Evolutionary conservation across 2,888 invertebrate genomes (phyloP).

Genomic region (Pandemis cinnamomeana): DNA sequence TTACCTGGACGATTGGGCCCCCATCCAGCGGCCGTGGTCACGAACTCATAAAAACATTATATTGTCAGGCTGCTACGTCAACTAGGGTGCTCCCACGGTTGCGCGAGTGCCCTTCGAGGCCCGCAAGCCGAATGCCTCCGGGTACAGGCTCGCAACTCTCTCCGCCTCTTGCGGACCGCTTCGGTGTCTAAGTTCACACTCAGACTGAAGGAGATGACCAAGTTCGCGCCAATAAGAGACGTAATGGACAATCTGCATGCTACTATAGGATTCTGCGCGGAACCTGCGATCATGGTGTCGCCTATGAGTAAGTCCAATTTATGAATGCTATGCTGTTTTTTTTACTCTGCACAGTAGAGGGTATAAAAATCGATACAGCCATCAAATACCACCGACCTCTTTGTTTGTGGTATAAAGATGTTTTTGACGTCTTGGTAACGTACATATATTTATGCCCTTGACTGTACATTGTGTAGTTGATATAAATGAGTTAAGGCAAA

Average conservation of each 20-base stretch:
- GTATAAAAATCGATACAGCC: background rate
- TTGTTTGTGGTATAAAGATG: too few species aligned
- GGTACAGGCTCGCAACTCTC: constrained; percentile 88
- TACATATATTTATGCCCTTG: too few species aligned
- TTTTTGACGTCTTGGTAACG: too few species aligned
- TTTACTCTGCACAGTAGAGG: too few species aligned
- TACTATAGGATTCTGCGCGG: constrained; percentile 97
- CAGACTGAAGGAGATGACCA: constrained; percentile 89
- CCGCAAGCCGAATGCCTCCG: constrained; percentile 96
- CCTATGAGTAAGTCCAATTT: constrained; percentile 90
- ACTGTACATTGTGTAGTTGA: too few species aligned
- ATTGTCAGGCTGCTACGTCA: constrained; percentile 90
- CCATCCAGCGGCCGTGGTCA: too few species aligned
- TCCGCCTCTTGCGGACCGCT: constrained; percentile 90
- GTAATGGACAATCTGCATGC: constrained; percentile 97
- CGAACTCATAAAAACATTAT: too few species aligned
- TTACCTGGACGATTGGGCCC: too few species aligned
- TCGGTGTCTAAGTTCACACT: constrained; percentile 79
- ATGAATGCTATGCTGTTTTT: too few species aligned
- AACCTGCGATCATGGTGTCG: constrained; percentile 93
- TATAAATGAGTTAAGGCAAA: too few species aligned
- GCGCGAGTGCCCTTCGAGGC: constrained; percentile 92
- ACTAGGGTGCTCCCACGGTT: constrained; percentile 96
- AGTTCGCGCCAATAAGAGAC: constrained; percentile 90
- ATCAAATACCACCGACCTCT: too few species aligned